Evolutionary conservation across 2,888 invertebrate species (phyloP).

Genomic region (Cistogaster globosa): DNA sequence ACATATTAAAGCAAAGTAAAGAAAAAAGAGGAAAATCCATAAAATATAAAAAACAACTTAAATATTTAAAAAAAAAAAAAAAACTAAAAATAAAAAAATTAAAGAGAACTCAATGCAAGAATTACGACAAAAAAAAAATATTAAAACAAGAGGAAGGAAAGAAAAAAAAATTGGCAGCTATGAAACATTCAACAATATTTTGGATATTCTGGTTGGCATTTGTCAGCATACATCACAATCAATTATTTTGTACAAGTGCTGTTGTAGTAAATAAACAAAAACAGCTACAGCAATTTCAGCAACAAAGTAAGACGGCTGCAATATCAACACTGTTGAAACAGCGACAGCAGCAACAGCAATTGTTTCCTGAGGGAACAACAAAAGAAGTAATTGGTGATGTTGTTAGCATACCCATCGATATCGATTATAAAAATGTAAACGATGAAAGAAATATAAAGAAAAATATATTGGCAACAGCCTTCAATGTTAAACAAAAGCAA

Average conservation of each 20-base stretch:
- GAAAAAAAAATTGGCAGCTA: constrained; percentile 58
- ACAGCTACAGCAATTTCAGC: constrained; percentile 35
- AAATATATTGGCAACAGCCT: constrained; percentile 51
- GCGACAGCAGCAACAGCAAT: constrained; percentile 68
- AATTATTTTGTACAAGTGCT: constrained; percentile 70
- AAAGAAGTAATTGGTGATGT: constrained; percentile 69
- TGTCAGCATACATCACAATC: constrained; percentile 75
- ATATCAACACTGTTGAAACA: constrained; percentile 52
- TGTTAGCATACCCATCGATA: constrained; percentile 42
- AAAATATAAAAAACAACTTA: constrained; percentile 57
- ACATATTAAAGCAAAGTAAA: constrained; percentile 35
- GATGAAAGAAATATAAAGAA: constrained; percentile 42
- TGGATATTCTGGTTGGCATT: constrained; percentile 80
- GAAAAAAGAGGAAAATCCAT: constrained; percentile 46
- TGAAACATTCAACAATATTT: constrained; percentile 75
- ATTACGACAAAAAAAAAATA: background rate
- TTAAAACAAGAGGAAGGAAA: constrained; percentile 2
- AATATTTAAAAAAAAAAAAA: constrained; percentile 30
- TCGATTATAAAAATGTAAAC: constrained; percentile 26
- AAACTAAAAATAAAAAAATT: background rate
- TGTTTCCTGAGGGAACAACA: constrained; percentile 45
- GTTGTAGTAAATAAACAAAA: constrained; percentile 50
- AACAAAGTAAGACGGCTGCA: constrained; percentile 51
- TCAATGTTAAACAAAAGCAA: constrained; percentile 50
- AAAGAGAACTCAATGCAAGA: constrained; percentile 41